Base-by-base conservation (phyloP, 2,113 vertebrate genomes). In the Hypanus sabinus region DNA sequence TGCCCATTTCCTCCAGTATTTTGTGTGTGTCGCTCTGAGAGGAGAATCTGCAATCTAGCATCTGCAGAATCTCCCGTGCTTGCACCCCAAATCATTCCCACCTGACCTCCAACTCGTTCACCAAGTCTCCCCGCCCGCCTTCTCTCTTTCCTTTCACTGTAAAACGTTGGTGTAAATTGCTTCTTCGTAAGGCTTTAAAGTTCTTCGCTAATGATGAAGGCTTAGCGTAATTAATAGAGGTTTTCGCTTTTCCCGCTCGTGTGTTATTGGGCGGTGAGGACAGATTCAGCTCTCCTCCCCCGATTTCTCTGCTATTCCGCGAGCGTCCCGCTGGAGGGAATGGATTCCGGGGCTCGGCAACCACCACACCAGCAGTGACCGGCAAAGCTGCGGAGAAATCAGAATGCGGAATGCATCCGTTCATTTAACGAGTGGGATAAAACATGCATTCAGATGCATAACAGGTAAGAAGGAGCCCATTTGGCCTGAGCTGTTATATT, bases 301-400 rank as follows among this genome's bases (percentile, higher is more conserved):
- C 85, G 55, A 8, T 62, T 14, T 60, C 57, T 65, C n/a, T 91
- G 60, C 62, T 38, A n/a, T 88, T 88, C 83, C 24, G 20, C 11
- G 60, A 30, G 55, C 30, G 60, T 62, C 83, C 57, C 83, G 60
- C 83, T 88, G 83, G 83, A 60, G 83, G 83, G 83, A 88, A 55
- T 62, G 83, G 10, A 87, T 87, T 60, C 9, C 0, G 27, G 27
- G 2, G 60, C 12, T 88, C 10, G 30, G 11, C 57, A 88, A 24
- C 46, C 27, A 55, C 27, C 83, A 57, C 57, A 16, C 57, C 30
- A 9, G 12, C 83, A 62, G 30, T 7, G 83, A 88, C 55, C 55
- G 57, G 83, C 38, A 57, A 60, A 87, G 83, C 83, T 60, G 83
- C 9, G 10, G 46, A 60, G 83, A 87, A n/a, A 87, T 62, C 83